Evolutionary conservation across 2,797 vertebrate species (phyloP), one percentile per base, ranked within the genome.

Genomic region (Meda fulgida): DNA sequence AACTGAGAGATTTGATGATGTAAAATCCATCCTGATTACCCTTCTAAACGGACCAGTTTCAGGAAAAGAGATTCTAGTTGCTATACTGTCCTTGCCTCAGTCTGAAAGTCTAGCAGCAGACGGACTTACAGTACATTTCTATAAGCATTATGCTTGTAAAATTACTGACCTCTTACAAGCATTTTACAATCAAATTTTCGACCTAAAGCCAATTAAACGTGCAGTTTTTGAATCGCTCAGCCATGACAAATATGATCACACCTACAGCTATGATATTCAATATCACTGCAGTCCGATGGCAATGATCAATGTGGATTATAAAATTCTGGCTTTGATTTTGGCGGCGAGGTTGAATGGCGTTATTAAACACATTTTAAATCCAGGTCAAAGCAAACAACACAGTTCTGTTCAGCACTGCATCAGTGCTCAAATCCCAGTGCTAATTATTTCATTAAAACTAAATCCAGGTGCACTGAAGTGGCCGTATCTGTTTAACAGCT

Each of bases 91-190:
- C 13, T 43, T 89, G 4, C 55, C 34, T 82, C 55, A 83, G 18
- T 51, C 75, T 58, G 65, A 86, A 14, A 38, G 65, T 18, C 31
- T 29, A 53, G 71, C 69, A 26, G 53, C 58, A 55, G 89, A 85
- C 69, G 89, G 87, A 7, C 55, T 89, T 14, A 84, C 88, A 8
- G 85, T 85, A 0, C 31, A 46, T 36, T 89, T 89, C 67, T 89
- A 86, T 36, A 86, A 86, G 38, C 70, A 84, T 38, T 89, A 85
- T 55, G 73, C 73, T 18, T 78, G 63, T 55, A 71, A 85, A 73
- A 51, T 89, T 0, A 72, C 46, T 29, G 80, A 78, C 71, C 81
- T 85, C 21, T 80, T 89, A 11, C 85, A 89, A 85, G 36, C n/a
- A 2, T 85, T 84, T 71, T 86, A 87, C 71, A 89, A 89, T 36